These are phyloP conservation scores for Temnothorax nylanderi DNA, from an alignment of 1,140 invertebrate species.

Conservation along the genomic window DNA sequence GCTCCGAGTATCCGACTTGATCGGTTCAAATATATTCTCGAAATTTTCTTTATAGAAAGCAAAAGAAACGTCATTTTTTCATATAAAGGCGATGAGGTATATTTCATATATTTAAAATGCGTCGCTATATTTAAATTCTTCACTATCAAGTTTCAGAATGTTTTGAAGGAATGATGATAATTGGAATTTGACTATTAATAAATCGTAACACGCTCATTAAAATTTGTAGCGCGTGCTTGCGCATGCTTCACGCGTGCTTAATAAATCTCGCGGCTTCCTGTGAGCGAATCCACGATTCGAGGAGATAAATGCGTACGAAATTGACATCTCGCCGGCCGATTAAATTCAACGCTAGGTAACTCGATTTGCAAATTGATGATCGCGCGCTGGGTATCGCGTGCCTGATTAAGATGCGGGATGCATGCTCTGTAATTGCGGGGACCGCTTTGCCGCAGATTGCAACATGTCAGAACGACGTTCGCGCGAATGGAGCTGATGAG, in stretches of 20 bases:
- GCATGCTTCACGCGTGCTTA: slow-evolving; percentile 1
- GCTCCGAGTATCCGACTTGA: neutral
- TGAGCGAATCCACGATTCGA: neutral
- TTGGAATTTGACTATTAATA: slow-evolving; percentile 38
- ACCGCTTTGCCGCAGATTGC: neutral
- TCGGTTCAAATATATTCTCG: neutral
- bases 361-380: slow-evolving; percentile 10
- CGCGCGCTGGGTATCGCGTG: neutral
- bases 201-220: slow-evolving; percentile 35
- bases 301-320: slow-evolving; percentile 4
- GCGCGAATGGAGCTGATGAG: neutral
- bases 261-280: slow-evolving; percentile 17
- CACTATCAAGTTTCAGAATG: neutral
- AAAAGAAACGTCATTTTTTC: neutral
- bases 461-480: neutral
- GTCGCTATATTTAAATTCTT: neutral
- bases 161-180: slow-evolving; percentile 5
- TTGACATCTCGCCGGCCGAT: slow-evolving; percentile 23
- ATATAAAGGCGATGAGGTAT: neutral
- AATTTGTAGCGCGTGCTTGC: neutral
- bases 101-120: neutral
- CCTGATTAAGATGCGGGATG: slow-evolving; percentile 28
- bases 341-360: slow-evolving; percentile 2
- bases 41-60: neutral
- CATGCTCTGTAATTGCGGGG: slow-evolving; percentile 22